Evolutionary conservation across 2,113 vertebrate genomes (phyloP).

Genomic region (Glareola pratincola): DNA sequence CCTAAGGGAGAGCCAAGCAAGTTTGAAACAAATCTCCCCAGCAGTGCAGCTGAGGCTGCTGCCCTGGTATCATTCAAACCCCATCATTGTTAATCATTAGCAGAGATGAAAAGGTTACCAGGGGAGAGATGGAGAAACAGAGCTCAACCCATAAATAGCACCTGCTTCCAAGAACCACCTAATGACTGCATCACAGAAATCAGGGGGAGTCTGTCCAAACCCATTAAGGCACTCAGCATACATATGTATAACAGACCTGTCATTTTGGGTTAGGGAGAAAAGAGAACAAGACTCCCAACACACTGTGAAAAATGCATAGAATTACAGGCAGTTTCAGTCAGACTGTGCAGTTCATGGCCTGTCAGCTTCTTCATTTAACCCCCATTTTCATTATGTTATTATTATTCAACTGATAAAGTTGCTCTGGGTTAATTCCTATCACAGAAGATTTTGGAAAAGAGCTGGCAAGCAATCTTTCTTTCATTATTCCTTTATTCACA

Average conservation of each 20-base stretch:
- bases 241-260: neutral
- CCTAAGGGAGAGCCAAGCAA: neutral
- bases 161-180: conserved; percentile 15
- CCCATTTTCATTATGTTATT: neutral
- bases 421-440: neutral
- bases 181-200: neutral
- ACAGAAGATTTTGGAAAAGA: neutral
- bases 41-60: rapidly evolving
- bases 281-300: neutral
- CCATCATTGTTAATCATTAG: neutral
- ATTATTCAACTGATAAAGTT: neutral
- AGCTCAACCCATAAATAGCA: neutral
- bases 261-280: neutral
- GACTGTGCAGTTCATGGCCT: neutral
- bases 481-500: neutral
- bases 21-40: neutral
- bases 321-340: neutral
- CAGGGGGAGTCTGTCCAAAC: neutral
- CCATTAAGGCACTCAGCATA: conserved; percentile 12
- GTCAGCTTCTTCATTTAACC: neutral
- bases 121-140: neutral
- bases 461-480: neutral
- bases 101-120: neutral
- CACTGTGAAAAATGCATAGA: neutral
- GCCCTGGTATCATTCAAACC: neutral